Conservation (phyloP, 2,888 invertebrate species). For the Herminia tarsipennalis region DNA sequence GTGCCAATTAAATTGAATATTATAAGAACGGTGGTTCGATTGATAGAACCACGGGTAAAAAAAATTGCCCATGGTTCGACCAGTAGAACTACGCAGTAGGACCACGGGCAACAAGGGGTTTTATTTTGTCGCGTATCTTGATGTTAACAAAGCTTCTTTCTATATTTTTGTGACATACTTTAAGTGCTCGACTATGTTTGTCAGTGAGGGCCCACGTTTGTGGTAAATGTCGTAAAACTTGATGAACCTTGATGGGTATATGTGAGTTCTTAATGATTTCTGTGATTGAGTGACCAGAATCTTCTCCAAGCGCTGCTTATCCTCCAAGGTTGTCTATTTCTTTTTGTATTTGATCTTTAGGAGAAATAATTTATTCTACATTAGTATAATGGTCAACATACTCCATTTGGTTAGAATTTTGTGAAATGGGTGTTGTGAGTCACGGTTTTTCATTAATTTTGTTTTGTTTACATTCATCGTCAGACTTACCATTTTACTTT, state of each 20-base stretch:
- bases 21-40: too few species aligned
- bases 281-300: slow-evolving; percentile 9
- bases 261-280: not conserved
- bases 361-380: slow-evolving; percentile 17
- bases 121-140: not conserved
- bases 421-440: not conserved
- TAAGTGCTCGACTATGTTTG: not conserved
- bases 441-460: not conserved
- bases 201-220: not conserved
- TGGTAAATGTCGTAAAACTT: too few species aligned
- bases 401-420: slow-evolving; percentile 12
- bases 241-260: not conserved
- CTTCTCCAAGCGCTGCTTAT: too few species aligned
- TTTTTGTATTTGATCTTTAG: slow-evolving; percentile 16
- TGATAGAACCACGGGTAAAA: too few species aligned
- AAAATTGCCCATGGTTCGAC: too few species aligned
- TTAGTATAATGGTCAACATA: slow-evolving; percentile 20
- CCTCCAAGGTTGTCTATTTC: slow-evolving; percentile 18
- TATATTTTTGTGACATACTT: slow-evolving; percentile 3
- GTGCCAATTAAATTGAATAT: too few species aligned
- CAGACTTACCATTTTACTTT: not conserved
- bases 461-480: not conserved
- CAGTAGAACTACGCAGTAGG: too few species aligned
- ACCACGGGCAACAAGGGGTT: too few species aligned
- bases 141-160: slow-evolving; percentile 1